Evolutionary conservation across 2,888 invertebrate species (phyloP).

Genomic region (Trichogramma evanescens): DNA sequence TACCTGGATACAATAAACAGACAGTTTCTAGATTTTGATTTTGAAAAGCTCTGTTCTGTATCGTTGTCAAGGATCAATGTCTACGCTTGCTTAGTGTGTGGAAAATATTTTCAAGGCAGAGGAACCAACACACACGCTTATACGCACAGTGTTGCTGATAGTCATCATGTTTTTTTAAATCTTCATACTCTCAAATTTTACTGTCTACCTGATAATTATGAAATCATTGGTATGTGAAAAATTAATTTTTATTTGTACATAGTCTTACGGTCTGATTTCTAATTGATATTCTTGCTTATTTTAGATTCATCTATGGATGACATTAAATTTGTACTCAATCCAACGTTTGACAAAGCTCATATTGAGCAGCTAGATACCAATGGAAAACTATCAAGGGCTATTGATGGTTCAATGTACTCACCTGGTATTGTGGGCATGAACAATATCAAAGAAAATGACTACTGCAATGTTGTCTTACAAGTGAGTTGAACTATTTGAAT

Average conservation of each 20-base stretch:
- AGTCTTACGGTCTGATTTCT: neutral
- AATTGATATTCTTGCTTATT: slow-evolving; percentile 23
- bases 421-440: slow-evolving; percentile 98
- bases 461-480: slow-evolving; percentile 97
- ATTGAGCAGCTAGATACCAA: slow-evolving; percentile 74
- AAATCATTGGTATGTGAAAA: slow-evolving; percentile 76
- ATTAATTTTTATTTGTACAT: neutral
- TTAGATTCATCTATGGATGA: slow-evolving; percentile 92
- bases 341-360: slow-evolving; percentile 81
- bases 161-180: slow-evolving; percentile 97
- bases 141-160: slow-evolving; percentile 95
- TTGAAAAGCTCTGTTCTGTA: slow-evolving; percentile 97
- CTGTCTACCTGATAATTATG: slow-evolving; percentile 98
- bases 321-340: slow-evolving; percentile 96
- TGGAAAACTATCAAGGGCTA: slow-evolving; percentile 85
- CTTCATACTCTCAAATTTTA: slow-evolving; percentile 95
- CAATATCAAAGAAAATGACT: slow-evolving; percentile 99
- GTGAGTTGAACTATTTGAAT: slow-evolving; percentile 47
- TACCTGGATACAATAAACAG: slow-evolving; percentile 98
- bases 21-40: slow-evolving; percentile 95
- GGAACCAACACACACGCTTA: slow-evolving; percentile 98
- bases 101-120: slow-evolving; percentile 96
- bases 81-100: slow-evolving; percentile 97
- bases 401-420: slow-evolving; percentile 92
- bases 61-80: slow-evolving; percentile 97